phyloP scores from a whole-genome alignment of 1,140 invertebrate species.

The Drosophila albomicans region DNA sequence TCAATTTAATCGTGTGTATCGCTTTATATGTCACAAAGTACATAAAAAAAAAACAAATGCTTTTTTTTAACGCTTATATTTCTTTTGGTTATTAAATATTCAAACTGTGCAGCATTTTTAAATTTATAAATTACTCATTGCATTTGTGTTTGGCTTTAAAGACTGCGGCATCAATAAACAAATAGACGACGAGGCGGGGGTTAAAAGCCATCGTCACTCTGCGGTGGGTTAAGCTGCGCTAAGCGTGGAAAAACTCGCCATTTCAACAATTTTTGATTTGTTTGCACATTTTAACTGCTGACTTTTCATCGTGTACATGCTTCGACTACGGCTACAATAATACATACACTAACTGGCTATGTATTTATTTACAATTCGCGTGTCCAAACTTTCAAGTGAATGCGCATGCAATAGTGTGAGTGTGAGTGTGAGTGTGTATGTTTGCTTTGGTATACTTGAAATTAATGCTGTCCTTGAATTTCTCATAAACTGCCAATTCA shows the following conservation, averaged over 20 bases:
- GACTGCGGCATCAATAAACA: not conserved
- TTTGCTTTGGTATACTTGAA: constrained; percentile 36
- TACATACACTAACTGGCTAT: constrained; percentile 1
- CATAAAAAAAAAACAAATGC: not conserved
- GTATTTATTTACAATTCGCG: constrained; percentile 35
- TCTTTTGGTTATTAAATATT: constrained; percentile 1
- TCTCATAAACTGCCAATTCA: constrained; percentile 79
- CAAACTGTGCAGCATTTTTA: not conserved
- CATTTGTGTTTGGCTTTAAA: not conserved
- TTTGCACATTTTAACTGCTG: constrained; percentile 61
- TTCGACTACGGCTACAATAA: constrained; percentile 15
- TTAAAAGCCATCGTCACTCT: constrained; percentile 7
- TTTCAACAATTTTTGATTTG: constrained; percentile 59
- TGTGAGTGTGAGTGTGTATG: constrained; percentile 30
- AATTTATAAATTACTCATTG: constrained; percentile 22
- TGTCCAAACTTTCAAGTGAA: constrained; percentile 58
- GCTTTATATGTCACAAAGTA: constrained; percentile 1
- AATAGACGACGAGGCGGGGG: constrained; percentile 1
- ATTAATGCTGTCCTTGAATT: constrained; percentile 80
- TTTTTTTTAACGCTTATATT: not conserved
- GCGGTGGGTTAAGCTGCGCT: constrained; percentile 17
- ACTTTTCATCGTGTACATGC: constrained; percentile 51
- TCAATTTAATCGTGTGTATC: not conserved
- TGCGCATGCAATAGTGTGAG: not conserved
- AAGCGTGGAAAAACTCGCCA: constrained; percentile 19